A percentile compares a stretch with the other conserved stretches of the same genome.
Evolutionary conservation across 2,888 invertebrate species (phyloP).

Genomic region (Muscina levida): DNA sequence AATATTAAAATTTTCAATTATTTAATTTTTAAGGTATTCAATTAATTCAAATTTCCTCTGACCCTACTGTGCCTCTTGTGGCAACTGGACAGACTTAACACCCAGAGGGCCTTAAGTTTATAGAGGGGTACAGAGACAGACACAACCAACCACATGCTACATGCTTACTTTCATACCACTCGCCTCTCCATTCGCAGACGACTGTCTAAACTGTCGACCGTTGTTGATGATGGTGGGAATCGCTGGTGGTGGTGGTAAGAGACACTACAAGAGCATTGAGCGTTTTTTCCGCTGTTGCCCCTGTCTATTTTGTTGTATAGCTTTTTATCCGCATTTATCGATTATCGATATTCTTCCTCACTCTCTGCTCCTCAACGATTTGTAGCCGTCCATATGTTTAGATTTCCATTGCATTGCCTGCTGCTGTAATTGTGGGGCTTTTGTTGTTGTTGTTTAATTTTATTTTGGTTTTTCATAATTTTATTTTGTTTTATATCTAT

Average conservation of each 20-base stretch:
- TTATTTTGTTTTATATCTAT: slow-evolving; percentile 7
- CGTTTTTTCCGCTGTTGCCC: background rate
- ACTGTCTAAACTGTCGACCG: slow-evolving; percentile 13
- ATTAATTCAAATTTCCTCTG: slow-evolving; percentile 26
- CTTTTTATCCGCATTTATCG: slow-evolving; percentile 33
- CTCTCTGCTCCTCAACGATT: background rate
- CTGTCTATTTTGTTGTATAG: background rate
- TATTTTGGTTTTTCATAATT: slow-evolving; percentile 16
- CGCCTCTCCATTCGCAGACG: background rate
- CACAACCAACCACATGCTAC: too few relatives aligned
- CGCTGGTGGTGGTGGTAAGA: background rate
- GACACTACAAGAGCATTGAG: too few relatives aligned
- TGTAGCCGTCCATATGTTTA: background rate
- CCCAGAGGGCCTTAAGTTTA: too few relatives aligned
- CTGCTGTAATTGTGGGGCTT: background rate
- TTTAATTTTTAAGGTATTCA: too few relatives aligned
- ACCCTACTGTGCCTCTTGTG: background rate
- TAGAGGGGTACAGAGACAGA: too few relatives aligned
- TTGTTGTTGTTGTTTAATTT: background rate
- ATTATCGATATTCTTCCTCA: slow-evolving; percentile 12
- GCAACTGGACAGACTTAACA: slow-evolving; percentile 16
- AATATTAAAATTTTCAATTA: too few relatives aligned
- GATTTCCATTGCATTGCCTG: background rate
- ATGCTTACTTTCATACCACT: too few relatives aligned
- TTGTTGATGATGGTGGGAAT: slow-evolving; percentile 36